Conservation (phyloP, 2,113 vertebrate species). For the Gambusia affinis region DNA sequence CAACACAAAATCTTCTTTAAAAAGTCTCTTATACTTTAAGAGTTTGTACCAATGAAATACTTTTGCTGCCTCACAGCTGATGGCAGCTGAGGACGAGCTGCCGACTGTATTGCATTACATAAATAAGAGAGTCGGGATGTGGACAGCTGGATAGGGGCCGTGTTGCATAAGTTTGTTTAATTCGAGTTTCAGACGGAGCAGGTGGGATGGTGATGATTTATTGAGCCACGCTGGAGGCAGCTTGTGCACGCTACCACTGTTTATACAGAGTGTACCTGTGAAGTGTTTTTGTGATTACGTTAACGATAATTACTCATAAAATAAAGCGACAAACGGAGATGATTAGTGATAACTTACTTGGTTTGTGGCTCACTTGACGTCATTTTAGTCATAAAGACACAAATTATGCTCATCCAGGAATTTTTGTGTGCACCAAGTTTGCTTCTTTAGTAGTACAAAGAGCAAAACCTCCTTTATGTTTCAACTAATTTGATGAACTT, state of each 20-base stretch:
- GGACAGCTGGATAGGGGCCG: slow-evolving; percentile 36
- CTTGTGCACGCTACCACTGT: slow-evolving; percentile 26
- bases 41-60: not conserved
- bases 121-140: slow-evolving; percentile 5
- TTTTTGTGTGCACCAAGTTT: not conserved
- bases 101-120: not conserved
- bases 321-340: slow-evolving; percentile 4
- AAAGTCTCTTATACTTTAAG: not conserved
- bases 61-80: not conserved
- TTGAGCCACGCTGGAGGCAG: slow-evolving; percentile 30
- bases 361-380: not conserved
- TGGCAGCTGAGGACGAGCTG: not conserved
- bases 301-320: slow-evolving; percentile 9
- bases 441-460: too few species aligned
- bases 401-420: not conserved
- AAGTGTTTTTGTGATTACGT: slow-evolving; percentile 19
- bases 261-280: slow-evolving; percentile 38
- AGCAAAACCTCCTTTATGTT: too few species aligned
- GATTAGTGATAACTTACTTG: not conserved
- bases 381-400: not conserved
- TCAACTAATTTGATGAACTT: too few species aligned
- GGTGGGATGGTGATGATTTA: slow-evolving; percentile 53
- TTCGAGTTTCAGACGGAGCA: slow-evolving; percentile 37
- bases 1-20: not conserved
- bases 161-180: slow-evolving; percentile 19